Conservation (phyloP, 1,140 invertebrate species). For the Penaeus vannamei region DNA sequence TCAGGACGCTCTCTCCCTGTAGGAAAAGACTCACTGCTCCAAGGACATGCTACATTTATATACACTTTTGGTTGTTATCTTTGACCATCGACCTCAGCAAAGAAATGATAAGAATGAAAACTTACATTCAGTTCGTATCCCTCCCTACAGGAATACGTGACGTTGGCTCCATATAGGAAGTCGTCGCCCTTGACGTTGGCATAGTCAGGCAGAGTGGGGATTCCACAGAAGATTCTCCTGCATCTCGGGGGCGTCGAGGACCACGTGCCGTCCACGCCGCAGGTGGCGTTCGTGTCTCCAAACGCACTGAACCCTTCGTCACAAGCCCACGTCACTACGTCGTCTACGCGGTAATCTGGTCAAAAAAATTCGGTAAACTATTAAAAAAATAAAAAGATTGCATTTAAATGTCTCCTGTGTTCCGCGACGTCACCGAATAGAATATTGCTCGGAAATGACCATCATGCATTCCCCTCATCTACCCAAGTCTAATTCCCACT, state of each 20-base stretch:
- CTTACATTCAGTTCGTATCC: constrained; percentile 62
- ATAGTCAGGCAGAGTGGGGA: constrained; percentile 68
- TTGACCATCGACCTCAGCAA: background rate
- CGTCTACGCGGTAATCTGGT: constrained; percentile 48
- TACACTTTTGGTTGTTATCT: background rate
- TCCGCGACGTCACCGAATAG: no score
- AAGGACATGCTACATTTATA: background rate
- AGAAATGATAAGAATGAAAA: background rate
- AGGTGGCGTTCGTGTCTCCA: constrained; percentile 67
- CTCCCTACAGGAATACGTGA: constrained; percentile 66
- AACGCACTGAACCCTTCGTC: constrained; percentile 69
- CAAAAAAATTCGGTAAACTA: background rate
- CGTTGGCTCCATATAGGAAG: constrained; percentile 64
- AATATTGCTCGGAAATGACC: no score
- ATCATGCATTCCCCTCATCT: no score
- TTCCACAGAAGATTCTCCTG: constrained; percentile 69
- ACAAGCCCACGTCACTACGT: constrained; percentile 63
- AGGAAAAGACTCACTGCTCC: background rate
- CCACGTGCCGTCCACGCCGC: constrained; percentile 70
- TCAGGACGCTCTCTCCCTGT: constrained; percentile 32
- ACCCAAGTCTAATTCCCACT: no score
- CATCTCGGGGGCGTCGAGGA: constrained; percentile 69
- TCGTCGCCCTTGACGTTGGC: constrained; percentile 60
- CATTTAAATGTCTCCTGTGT: no score
- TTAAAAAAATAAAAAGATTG: no score